phyloP scores from a whole-genome alignment of 1,140 invertebrate species.

The Lordiphosa collinella region DNA sequence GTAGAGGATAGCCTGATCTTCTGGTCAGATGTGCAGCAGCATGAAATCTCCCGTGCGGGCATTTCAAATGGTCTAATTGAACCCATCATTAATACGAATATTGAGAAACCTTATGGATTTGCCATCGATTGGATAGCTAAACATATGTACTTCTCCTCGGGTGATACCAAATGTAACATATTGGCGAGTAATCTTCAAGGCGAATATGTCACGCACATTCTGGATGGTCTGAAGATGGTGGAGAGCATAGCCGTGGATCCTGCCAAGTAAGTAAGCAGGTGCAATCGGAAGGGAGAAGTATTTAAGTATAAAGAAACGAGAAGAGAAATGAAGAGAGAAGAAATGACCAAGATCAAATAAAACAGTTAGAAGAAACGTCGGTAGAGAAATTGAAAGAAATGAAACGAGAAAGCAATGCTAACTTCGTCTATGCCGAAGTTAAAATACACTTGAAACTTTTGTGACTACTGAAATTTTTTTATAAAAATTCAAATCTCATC shows the following conservation, averaged over 20 bases:
- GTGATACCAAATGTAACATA: conserved; percentile 81
- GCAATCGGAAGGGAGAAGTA: too few relatives aligned
- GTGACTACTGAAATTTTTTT: too few relatives aligned
- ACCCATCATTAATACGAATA: conserved; percentile 88
- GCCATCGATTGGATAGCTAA: conserved; percentile 88
- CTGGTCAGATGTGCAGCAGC: conserved; percentile 88
- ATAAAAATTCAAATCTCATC: too few relatives aligned
- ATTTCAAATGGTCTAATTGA: conserved; percentile 84
- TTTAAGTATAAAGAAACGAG: too few relatives aligned
- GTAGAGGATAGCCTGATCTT: conserved; percentile 85
- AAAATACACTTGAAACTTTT: too few relatives aligned
- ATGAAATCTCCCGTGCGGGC: conserved; percentile 87
- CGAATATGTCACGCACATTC: conserved; percentile 83
- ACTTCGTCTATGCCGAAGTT: too few relatives aligned
- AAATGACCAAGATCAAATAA: too few relatives aligned
- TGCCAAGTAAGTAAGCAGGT: conserved; percentile 68
- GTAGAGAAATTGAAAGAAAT: too few relatives aligned
- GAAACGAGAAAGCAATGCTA: too few relatives aligned
- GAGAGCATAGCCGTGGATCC: conserved; percentile 85
- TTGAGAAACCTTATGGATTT: conserved; percentile 80
- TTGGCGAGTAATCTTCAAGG: conserved; percentile 86
- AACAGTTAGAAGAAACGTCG: too few relatives aligned
- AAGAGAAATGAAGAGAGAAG: too few relatives aligned
- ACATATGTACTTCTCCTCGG: conserved; percentile 85
- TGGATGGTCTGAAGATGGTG: conserved; percentile 74